A percentile compares a stretch with the other conserved stretches of the same genome.
These are phyloP conservation scores for Ferdinandea cuprea DNA, from an alignment of 2,888 invertebrate species.

Conservation along the genomic window DNA sequence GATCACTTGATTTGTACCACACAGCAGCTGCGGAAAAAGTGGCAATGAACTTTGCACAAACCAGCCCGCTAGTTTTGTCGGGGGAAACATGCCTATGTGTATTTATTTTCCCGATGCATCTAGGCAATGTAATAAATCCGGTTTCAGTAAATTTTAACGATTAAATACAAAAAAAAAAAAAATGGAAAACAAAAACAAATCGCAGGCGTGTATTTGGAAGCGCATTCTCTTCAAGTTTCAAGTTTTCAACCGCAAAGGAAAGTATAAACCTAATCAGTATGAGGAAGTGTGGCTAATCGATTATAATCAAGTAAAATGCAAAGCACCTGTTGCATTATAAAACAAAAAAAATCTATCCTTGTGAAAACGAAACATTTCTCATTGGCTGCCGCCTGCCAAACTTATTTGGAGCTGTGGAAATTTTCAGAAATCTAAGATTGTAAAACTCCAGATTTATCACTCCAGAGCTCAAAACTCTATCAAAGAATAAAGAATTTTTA, in stretches of 20 bases:
- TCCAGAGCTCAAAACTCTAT: too few relatives aligned
- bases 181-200: slow-evolving; percentile 1
- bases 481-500: too few relatives aligned
- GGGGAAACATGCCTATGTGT: too few relatives aligned
- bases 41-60: slow-evolving; percentile 39
- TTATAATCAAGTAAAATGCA: too few relatives aligned
- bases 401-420: too few relatives aligned
- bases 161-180: not conserved
- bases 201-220: slow-evolving; percentile 4
- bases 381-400: too few relatives aligned
- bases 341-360: too few relatives aligned
- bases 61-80: not conserved
- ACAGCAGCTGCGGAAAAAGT: not conserved
- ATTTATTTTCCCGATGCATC: slow-evolving; percentile 19
- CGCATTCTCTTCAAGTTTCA: not conserved
- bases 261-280: slow-evolving; percentile 16
- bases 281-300: slow-evolving; percentile 10
- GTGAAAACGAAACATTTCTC: too few relatives aligned
- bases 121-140: not conserved
- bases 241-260: not conserved
- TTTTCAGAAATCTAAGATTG: too few relatives aligned
- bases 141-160: slow-evolving; percentile 38
- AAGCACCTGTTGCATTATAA: too few relatives aligned
- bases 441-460: too few relatives aligned
- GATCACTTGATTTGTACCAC: slow-evolving; percentile 20